phyloP scores from a whole-genome alignment of 2,113 vertebrate genomes.

The Bettongia penicillata region DNA sequence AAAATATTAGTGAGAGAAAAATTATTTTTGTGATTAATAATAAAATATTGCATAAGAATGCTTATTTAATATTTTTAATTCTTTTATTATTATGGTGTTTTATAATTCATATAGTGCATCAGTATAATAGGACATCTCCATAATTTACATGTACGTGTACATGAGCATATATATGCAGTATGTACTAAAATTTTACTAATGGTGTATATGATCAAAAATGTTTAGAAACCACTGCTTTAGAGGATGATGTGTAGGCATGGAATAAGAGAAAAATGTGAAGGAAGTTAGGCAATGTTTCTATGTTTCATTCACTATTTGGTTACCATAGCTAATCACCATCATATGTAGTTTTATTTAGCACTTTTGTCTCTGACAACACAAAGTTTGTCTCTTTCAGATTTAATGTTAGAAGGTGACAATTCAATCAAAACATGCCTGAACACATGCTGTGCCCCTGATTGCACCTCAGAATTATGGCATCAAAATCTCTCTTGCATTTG shows the following conservation, averaged over 20 bases:
- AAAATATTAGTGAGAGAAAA: neutral
- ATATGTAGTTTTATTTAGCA: neutral
- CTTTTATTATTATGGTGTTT: neutral
- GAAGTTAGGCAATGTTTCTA: neutral
- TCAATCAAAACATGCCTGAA: neutral
- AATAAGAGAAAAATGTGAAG: neutral
- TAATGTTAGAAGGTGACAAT: neutral
- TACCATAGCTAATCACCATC: neutral
- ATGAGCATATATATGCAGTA: no score
- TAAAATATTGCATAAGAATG: neutral
- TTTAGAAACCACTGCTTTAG: neutral
- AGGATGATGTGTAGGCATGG: neutral
- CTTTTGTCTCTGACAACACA: slow-evolving; percentile 6
- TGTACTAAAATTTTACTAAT: neutral
- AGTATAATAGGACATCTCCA: neutral
- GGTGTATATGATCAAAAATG: neutral
- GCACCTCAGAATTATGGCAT: neutral
- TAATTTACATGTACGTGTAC: neutral
- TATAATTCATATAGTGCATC: neutral
- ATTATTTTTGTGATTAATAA: neutral
- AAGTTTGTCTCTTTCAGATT: neutral
- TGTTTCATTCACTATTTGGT: neutral
- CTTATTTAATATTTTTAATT: neutral
- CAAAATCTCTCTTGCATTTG: neutral
- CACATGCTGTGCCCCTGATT: neutral